A percentile compares a stretch with the other conserved stretches of the same genome.
Conservation (phyloP, 1,140 invertebrate genomes). For the Drosophila funebris region DNA sequence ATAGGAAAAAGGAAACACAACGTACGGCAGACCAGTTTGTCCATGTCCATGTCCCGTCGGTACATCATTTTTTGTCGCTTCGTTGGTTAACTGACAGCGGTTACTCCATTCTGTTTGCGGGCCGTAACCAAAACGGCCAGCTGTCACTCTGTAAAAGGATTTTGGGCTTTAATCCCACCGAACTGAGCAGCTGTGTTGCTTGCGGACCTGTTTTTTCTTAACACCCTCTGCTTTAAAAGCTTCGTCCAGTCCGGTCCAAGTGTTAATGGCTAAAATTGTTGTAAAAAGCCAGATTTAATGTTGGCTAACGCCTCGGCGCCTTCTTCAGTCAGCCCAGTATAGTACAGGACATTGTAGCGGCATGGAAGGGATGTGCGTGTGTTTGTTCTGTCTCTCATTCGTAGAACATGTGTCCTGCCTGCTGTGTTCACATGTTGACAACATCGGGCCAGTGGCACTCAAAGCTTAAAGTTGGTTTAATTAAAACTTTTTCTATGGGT, state of each 20-base stretch:
- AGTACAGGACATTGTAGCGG: not conserved
- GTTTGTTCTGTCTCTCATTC: not conserved
- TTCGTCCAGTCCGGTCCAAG: slow-evolving; percentile 43
- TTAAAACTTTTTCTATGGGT: slow-evolving; percentile 58
- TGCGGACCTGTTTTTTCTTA: not conserved
- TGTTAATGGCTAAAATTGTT: slow-evolving; percentile 65
- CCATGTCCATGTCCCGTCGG: not conserved
- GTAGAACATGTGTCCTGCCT: not conserved
- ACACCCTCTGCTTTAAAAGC: slow-evolving; percentile 43
- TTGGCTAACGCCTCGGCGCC: not conserved
- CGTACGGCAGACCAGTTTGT: slow-evolving; percentile 16
- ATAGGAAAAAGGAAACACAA: slow-evolving; percentile 48
- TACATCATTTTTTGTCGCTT: slow-evolving; percentile 74
- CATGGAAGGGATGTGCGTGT: not conserved
- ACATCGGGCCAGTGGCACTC: slow-evolving; percentile 48
- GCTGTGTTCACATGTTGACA: slow-evolving; percentile 51
- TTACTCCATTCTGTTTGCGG: slow-evolving; percentile 31
- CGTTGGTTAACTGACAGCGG: slow-evolving; percentile 66
- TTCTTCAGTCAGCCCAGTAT: too few species aligned
- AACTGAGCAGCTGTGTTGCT: slow-evolving; percentile 22
- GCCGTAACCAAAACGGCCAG: not conserved
- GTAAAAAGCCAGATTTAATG: slow-evolving; percentile 57
- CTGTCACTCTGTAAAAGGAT: slow-evolving; percentile 60
- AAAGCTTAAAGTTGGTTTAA: slow-evolving; percentile 78
- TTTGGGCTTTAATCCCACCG: slow-evolving; percentile 66